Base-by-base conservation (phyloP, 2,888 invertebrate genomes). In the Dexiosoma caninum region DNA sequence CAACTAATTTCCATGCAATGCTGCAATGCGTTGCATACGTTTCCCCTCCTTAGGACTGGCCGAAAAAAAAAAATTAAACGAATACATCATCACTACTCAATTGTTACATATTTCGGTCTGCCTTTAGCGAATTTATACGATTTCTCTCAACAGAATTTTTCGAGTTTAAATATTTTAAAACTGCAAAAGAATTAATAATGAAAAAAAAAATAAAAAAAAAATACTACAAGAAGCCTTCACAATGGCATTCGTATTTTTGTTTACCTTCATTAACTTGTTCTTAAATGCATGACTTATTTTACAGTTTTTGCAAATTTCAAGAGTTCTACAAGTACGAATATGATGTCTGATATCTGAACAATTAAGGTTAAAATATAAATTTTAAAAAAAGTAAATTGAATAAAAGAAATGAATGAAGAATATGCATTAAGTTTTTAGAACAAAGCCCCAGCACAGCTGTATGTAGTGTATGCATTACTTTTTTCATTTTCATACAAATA, bases 201-300 rank as follows among this genome's bases (percentile, higher is more conserved):
- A 42, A 51, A 1, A 14, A 27, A n/a, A 7, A 32, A 51, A 12
- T 16, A 16, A 3, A n/a, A 19, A 2, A 42, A 9, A 42, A 7
- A 42, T 7, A 42, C 2, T 16, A 0, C 14, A 8, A 32, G 21
- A 77, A 72, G 53, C 81, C 77, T 77, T 77, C 72, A 64, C 64
- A 81, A 64, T 81, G 72, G 57, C 72, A 81, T 81, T 74, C 42
- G 21, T 21, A 51, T 44, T 42, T 40, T 42, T 40, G 10, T 40
- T 19, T 42, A 30, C n/a, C 55, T 66, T 49, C 49, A 51, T 66
- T 75, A 67, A 67, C 59, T 75, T 42, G 57, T 21, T 71, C 49
- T 64, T 71, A 57, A 71, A 64, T 51, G 77, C 77, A 49, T 78
- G 77, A 78, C 70, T 78, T 70, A 71, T 71, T 78, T 78, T 78